Percentiles rank a stretch among this genome's conserved stretches.
Conservation (phyloP, 2,888 invertebrate genomes). For the Nemotelus nigrinus region DNA sequence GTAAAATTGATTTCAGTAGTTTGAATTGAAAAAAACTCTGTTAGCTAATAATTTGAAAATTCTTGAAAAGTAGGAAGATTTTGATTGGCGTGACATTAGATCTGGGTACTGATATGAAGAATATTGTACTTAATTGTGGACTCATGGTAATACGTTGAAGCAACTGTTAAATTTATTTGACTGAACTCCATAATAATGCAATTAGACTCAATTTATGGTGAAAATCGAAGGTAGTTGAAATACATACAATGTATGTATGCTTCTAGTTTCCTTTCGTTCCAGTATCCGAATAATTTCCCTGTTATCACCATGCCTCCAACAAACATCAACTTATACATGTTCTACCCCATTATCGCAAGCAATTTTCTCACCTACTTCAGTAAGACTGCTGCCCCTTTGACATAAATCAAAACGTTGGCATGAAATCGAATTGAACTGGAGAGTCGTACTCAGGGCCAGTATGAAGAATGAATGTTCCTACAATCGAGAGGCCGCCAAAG, state of each 20-base stretch:
- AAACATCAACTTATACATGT: background rate
- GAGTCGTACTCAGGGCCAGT: background rate
- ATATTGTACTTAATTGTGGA: no score
- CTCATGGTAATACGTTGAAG: no score
- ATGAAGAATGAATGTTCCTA: background rate
- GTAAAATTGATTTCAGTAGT: constrained; percentile 1
- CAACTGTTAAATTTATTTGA: no score
- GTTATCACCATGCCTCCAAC: background rate
- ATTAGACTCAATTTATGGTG: no score
- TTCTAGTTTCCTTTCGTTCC: no score
- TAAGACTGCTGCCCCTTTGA: background rate
- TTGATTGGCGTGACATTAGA: no score
- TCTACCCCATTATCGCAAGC: background rate
- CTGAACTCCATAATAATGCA: no score
- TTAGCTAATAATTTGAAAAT: background rate
- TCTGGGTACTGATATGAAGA: no score
- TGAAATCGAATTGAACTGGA: background rate
- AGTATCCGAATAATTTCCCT: no score
- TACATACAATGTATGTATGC: no score
- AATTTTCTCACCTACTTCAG: background rate
- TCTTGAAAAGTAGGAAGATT: background rate
- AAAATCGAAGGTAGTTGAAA: no score
- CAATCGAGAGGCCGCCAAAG: constrained; percentile 1
- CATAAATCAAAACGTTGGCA: background rate
- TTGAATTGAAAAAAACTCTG: background rate